Base-by-base conservation (phyloP, 2,888 invertebrate species). In the Orchestes rusci region DNA sequence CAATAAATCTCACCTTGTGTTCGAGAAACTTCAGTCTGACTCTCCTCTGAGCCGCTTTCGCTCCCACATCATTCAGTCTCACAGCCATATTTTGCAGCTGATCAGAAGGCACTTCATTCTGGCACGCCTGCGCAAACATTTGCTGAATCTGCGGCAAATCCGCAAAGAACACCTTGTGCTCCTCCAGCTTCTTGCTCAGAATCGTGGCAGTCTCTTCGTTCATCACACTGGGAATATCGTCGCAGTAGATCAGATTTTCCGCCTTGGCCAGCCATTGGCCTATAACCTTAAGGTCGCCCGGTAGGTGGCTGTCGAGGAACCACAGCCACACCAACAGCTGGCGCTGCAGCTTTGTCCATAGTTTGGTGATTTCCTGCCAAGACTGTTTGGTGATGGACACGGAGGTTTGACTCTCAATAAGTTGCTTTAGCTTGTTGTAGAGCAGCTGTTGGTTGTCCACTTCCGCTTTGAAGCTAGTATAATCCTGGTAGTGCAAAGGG, bases 261-360 rank as follows among this genome's bases (percentile, higher is more conserved):
- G 93, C 95, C 56, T 81, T 80, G 48, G 87, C 84, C 39, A 96
- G 69, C 93, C 95, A 95, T 65, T 88, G 86, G 39, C 91, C 94
- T 12, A 92, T 78, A 52, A 79, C 75, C 45, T 86, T 85, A 56
- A 95, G 82, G 59, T 88, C 87, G 29, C 89, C 90, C 8, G 92
- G 91, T 39, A 95, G 72, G 51, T 78, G 76, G 1, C 86, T 79
- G 66, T 96, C 95, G 55, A 95, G 70, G 38, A 87, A 73, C 87
- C 90, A 88, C 56, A 91, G 76, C 94, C 95, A 95, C 60, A 82
- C 78, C 58, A 82, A 73, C 70, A 91, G 76, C 70, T 89, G 74
- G 57, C 75, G 71, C 61, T 89, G 83, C 39, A 92, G 73, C 61
- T 84, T 82, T 54, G 79, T 77, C 93, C 94, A 94, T 19, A 88